Conservation (phyloP, 2,888 invertebrate genomes). For the Steinernema carpocapsae region DNA sequence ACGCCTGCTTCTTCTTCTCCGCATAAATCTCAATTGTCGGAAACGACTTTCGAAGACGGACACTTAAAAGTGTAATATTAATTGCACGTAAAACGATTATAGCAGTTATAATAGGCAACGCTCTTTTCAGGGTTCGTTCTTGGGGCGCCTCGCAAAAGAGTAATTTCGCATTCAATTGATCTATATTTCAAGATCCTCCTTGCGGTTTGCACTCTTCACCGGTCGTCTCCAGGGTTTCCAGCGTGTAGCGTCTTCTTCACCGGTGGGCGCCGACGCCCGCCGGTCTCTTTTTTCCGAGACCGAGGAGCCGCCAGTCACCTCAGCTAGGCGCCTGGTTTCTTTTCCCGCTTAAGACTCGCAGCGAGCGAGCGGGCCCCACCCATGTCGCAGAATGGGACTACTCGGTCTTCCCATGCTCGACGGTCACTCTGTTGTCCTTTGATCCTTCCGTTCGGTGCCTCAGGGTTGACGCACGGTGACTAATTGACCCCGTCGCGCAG, state of each 20-base stretch:
- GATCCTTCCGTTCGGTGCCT: slow-evolving; percentile 33
- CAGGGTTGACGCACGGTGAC: slow-evolving; percentile 34
- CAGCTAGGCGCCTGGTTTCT: slow-evolving; percentile 6
- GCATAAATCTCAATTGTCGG: no score
- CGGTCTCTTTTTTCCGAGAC: background rate
- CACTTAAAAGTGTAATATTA: slow-evolving; percentile 15
- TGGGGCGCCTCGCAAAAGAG: slow-evolving; percentile 15
- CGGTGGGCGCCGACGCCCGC: slow-evolving; percentile 12
- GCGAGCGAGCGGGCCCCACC: slow-evolving; percentile 11
- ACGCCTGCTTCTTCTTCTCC: no score
- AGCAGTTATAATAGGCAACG: slow-evolving; percentile 27
- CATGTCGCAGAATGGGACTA: slow-evolving; percentile 33
- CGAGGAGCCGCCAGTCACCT: background rate
- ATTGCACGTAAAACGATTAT: slow-evolving; percentile 31
- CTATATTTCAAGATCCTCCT: slow-evolving; percentile 33
- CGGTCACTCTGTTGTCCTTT: slow-evolving; percentile 35
- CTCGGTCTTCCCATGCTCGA: slow-evolving; percentile 11
- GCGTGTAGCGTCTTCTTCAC: no score
- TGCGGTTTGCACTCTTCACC: slow-evolving; percentile 34
- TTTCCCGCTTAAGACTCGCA: background rate
- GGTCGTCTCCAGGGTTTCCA: no score
- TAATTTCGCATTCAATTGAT: slow-evolving; percentile 35
- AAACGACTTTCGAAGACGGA: no score
- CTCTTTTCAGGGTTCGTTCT: slow-evolving; percentile 28
- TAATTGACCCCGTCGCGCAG: slow-evolving; percentile 33